Evolutionary conservation across 2,888 invertebrate species (phyloP).

Genomic region (Nomada lathburiana): DNA sequence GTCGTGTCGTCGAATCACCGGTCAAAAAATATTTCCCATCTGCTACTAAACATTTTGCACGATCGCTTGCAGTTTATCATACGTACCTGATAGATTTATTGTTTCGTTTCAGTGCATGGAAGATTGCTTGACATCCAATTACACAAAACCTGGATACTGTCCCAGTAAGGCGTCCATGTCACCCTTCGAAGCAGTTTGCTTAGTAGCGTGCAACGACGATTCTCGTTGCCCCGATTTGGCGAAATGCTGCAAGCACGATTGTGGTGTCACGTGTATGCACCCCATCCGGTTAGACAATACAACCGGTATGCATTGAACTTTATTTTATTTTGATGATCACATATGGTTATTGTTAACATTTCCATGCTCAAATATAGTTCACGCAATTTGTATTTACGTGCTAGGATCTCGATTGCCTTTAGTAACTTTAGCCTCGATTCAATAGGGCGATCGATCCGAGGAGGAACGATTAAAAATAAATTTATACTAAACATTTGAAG

Average conservation of each 20-base stretch:
- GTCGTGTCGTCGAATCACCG: no score
- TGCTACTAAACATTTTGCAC: no score
- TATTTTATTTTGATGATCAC: neutral
- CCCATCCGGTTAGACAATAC: slow-evolving; percentile 87
- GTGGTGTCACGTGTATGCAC: slow-evolving; percentile 89
- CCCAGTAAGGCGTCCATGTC: slow-evolving; percentile 82
- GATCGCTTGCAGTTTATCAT: no score
- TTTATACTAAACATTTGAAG: no score
- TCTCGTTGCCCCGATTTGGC: slow-evolving; percentile 89
- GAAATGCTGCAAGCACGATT: slow-evolving; percentile 89
- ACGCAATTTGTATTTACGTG: no score
- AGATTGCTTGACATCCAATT: slow-evolving; percentile 85
- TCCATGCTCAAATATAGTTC: no score
- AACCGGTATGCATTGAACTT: slow-evolving; percentile 85
- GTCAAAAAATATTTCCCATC: no score
- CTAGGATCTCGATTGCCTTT: no score
- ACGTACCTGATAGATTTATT: neutral
- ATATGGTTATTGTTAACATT: neutral
- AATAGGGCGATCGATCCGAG: no score
- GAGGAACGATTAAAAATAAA: no score
- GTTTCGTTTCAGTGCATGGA: slow-evolving; percentile 86
- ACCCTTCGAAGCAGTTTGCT: slow-evolving; percentile 87
- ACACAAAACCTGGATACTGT: slow-evolving; percentile 85
- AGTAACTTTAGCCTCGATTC: no score
- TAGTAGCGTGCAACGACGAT: slow-evolving; percentile 88